phyloP scores from a whole-genome alignment of 2,888 invertebrate species.

The Chouioia cunea region DNA sequence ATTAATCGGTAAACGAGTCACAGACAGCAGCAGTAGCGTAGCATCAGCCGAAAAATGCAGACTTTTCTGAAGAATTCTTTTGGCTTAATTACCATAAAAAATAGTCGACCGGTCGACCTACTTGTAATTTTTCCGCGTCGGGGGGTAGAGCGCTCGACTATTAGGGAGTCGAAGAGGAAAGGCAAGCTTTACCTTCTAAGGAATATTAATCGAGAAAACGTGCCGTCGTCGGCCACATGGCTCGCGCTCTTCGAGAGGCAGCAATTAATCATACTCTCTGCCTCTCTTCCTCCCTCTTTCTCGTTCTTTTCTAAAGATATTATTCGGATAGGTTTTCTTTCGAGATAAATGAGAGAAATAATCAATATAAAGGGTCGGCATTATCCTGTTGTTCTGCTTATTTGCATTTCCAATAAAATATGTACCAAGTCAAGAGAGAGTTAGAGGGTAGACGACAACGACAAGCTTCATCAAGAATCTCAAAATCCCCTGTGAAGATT shows the following conservation, averaged over 20 bases:
- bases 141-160: constrained; percentile 31
- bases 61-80: constrained; percentile 15
- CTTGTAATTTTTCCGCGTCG: constrained; percentile 38
- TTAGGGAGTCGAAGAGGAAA: constrained; percentile 16
- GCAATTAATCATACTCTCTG: constrained; percentile 36
- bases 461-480: constrained; percentile 28
- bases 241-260: constrained; percentile 12
- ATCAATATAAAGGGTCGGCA: constrained; percentile 14
- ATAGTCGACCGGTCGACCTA: constrained; percentile 19
- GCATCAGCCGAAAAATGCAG: constrained; percentile 13
- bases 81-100: constrained; percentile 40
- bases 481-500: constrained; percentile 35
- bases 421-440: neutral
- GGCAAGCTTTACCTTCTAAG: constrained; percentile 14
- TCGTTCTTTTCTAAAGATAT: too few species aligned
- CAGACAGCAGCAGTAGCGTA: neutral
- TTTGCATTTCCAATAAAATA: constrained; percentile 45
- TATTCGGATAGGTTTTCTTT: neutral
- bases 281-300: constrained; percentile 7
- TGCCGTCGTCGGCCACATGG: constrained; percentile 35
- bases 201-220: constrained; percentile 45
- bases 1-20: constrained; percentile 16
- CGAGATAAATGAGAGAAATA: constrained; percentile 18
- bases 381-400: constrained; percentile 5
- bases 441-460: too few species aligned